These are phyloP conservation scores for Bombylius major DNA, from an alignment of 2,888 invertebrate species.

Conservation along the genomic window DNA sequence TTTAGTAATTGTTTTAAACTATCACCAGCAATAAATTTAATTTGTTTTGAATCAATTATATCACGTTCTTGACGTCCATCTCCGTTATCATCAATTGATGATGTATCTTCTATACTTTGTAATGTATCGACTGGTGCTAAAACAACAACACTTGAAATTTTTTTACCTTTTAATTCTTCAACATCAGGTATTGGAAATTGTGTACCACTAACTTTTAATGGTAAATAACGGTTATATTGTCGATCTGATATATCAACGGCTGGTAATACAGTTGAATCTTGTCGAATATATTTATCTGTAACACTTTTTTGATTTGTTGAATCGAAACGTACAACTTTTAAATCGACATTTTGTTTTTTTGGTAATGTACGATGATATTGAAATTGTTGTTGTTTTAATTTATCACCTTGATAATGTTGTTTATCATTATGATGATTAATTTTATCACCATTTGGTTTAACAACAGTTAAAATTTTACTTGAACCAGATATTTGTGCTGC, in stretches of 20 bases:
- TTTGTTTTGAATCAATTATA: slow-evolving; percentile 48
- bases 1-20: slow-evolving; percentile 61
- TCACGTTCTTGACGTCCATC: slow-evolving; percentile 44
- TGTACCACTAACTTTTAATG: slow-evolving; percentile 71
- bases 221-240: slow-evolving; percentile 71
- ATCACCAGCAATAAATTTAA: slow-evolving; percentile 61
- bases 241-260: slow-evolving; percentile 61
- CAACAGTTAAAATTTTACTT: slow-evolving; percentile 53
- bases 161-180: slow-evolving; percentile 58
- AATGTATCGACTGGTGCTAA: slow-evolving; percentile 68
- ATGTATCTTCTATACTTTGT: slow-evolving; percentile 22
- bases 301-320: slow-evolving; percentile 61
- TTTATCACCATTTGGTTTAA: slow-evolving; percentile 48
- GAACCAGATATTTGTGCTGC: slow-evolving; percentile 58
- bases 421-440: slow-evolving; percentile 40
- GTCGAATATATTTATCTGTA: slow-evolving; percentile 57
- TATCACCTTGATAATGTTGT: slow-evolving; percentile 38
- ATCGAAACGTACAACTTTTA: slow-evolving; percentile 76
- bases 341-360: slow-evolving; percentile 54
- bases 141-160: slow-evolving; percentile 74
- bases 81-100: slow-evolving; percentile 1
- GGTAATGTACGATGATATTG: slow-evolving; percentile 27
- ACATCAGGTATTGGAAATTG: slow-evolving; percentile 75
- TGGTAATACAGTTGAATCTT: slow-evolving; percentile 58
- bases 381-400: slow-evolving; percentile 41